Evolutionary conservation across 2,113 vertebrate genomes (phyloP).

Genomic region (Heterotis niloticus): DNA sequence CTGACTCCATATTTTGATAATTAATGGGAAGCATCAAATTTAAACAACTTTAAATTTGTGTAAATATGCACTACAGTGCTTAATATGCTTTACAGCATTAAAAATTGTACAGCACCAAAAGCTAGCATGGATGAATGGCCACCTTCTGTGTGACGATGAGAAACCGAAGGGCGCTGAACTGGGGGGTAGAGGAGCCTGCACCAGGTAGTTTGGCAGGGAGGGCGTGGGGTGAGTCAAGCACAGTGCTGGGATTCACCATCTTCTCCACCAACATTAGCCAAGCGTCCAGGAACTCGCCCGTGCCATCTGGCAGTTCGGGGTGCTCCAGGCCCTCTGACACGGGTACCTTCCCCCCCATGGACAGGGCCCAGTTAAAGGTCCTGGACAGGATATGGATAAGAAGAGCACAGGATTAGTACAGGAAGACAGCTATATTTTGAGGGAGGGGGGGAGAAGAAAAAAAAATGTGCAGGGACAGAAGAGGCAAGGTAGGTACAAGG

Average conservation of each 20-base stretch:
- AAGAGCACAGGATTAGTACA: no score
- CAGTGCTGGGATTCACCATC: conserved; percentile 92
- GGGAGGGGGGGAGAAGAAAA: no score
- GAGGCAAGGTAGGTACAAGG: no score
- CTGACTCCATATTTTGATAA: no score
- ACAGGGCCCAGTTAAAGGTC: conserved; percentile 91
- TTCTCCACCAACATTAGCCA: conserved; percentile 95
- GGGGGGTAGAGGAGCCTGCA: conserved; percentile 75
- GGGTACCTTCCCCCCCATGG: conserved; percentile 88
- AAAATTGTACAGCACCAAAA: no score
- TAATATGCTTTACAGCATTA: no score
- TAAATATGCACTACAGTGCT: no score
- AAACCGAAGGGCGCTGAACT: conserved; percentile 89
- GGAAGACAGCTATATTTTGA: no score
- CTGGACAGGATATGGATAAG: conserved; percentile 47
- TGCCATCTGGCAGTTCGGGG: conserved; percentile 82
- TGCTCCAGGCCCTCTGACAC: conserved; percentile 86
- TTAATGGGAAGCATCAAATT: no score
- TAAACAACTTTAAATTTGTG: no score
- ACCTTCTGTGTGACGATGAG: conserved; percentile 93
- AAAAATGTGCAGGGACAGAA: no score
- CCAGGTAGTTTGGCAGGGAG: conserved; percentile 81
- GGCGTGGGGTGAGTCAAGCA: conserved; percentile 89
- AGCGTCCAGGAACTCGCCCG: conserved; percentile 87
- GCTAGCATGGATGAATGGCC: not conserved